Percentiles rank a stretch among this genome's conserved stretches.
Conservation (phyloP, 2,113 vertebrate genomes). For the Oreochromis spilurus region DNA sequence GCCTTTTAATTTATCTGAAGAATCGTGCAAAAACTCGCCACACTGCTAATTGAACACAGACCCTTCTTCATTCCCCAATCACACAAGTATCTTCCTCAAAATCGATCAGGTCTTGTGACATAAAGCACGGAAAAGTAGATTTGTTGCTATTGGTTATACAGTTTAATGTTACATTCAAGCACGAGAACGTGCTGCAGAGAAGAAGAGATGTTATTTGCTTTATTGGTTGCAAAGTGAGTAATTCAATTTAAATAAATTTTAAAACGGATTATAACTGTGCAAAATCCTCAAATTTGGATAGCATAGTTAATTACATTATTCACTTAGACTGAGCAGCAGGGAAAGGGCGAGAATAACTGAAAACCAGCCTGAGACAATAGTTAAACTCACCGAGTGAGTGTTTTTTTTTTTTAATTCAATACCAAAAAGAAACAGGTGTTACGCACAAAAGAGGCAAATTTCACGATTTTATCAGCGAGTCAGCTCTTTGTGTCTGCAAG, state of each 20-base stretch:
- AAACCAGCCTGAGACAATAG: background rate
- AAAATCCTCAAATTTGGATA: background rate
- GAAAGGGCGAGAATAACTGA: background rate
- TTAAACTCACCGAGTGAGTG: background rate
- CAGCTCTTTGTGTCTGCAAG: background rate
- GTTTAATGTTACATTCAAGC: background rate
- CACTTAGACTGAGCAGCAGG: background rate
- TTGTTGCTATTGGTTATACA: background rate
- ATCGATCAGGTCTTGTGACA: background rate
- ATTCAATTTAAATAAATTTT: background rate
- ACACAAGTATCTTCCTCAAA: background rate
- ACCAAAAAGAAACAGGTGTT: background rate
- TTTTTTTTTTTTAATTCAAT: background rate
- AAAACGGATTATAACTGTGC: background rate
- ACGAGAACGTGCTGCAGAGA: background rate
- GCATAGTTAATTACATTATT: background rate
- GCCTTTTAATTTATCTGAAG: slow-evolving; percentile 7
- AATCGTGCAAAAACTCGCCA: background rate
- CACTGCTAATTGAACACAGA: slow-evolving; percentile 13
- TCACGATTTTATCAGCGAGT: background rate
- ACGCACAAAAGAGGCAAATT: background rate
- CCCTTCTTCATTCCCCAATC: background rate
- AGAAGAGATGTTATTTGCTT: background rate
- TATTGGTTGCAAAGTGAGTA: background rate
- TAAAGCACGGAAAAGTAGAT: background rate